phyloP scores from a whole-genome alignment of 2,113 vertebrate species.

The Xerus inauris region DNA sequence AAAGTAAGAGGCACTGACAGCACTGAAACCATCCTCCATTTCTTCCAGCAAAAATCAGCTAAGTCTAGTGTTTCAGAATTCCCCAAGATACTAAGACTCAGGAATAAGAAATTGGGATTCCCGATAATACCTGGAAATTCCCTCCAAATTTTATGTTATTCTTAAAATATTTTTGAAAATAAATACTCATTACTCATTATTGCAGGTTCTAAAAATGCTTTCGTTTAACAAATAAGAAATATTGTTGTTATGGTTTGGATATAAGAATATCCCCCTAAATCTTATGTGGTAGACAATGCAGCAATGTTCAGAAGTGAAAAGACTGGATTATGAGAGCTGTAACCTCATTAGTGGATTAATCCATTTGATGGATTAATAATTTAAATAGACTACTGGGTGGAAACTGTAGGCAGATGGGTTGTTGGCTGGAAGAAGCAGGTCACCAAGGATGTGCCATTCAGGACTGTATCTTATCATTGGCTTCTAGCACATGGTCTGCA shows the following conservation, averaged over 20 bases:
- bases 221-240: background rate
- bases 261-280: too few relatives aligned
- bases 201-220: background rate
- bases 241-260: background rate
- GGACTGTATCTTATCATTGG: too few relatives aligned
- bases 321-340: too few relatives aligned
- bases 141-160: background rate
- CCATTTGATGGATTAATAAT: too few relatives aligned
- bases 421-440: too few relatives aligned
- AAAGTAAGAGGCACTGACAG: background rate
- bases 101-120: slow-evolving; percentile 1
- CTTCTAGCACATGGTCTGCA: too few relatives aligned
- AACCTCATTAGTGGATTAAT: too few relatives aligned
- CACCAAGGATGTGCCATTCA: too few relatives aligned
- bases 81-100: background rate
- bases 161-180: slow-evolving; percentile 6
- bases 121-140: background rate
- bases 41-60: background rate
- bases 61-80: background rate
- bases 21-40: background rate
- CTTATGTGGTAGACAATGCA: too few relatives aligned
- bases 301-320: too few relatives aligned
- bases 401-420: too few relatives aligned
- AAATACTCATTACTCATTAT: background rate
- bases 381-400: too few relatives aligned